These are phyloP conservation scores for Trachops cirrhosus DNA, from an alignment of 2,797 vertebrate genomes.

Conservation along the genomic window DNA sequence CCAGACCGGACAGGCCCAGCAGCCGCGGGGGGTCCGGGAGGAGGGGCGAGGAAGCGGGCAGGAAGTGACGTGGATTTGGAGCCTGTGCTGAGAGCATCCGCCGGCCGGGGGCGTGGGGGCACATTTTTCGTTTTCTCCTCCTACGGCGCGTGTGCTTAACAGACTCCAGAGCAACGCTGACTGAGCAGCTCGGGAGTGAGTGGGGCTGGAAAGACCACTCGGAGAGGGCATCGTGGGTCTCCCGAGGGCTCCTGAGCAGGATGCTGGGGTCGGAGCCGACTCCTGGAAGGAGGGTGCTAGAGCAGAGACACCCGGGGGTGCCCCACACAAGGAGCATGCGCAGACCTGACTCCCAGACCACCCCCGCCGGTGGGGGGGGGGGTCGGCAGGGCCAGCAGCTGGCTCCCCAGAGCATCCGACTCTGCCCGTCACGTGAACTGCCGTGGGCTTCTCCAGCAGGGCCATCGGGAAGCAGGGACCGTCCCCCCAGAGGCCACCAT, in stretches of 20 bases:
- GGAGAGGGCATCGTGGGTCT: no score
- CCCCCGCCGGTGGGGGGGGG: neutral
- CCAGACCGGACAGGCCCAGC: neutral
- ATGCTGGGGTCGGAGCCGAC: neutral
- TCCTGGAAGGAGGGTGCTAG: neutral
- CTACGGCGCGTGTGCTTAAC: rapidly evolving
- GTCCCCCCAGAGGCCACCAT: neutral
- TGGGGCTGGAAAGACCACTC: no score
- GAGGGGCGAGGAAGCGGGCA: neutral
- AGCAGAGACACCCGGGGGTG: neutral
- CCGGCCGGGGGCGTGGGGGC: neutral
- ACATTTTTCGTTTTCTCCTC: rapidly evolving
- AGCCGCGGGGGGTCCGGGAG: neutral
- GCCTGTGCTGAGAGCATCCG: neutral
- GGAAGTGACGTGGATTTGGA: neutral
- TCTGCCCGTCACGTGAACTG: neutral
- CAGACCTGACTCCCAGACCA: neutral
- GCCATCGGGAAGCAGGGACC: neutral
- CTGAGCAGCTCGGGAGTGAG: rapidly evolving
- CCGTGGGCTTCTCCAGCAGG: neutral
- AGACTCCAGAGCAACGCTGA: no score
- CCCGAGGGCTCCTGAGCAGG: neutral
- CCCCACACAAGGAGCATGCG: neutral
- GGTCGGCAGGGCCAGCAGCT: neutral
- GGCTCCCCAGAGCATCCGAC: neutral